Evolutionary conservation across 2,113 vertebrate species (phyloP).

Genomic region (Seriola dumerili): DNA sequence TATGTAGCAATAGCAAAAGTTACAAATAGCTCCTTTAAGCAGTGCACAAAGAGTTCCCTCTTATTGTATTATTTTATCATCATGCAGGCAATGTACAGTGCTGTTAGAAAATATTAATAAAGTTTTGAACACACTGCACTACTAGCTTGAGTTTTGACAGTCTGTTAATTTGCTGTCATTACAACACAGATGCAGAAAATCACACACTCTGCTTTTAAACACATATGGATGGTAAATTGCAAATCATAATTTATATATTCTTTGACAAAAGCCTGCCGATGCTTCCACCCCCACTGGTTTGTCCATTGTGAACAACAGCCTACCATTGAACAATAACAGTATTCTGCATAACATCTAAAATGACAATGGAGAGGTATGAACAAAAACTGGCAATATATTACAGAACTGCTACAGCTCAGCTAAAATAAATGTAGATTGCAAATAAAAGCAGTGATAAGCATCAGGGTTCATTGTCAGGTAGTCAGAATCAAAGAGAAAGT

Average conservation of each 20-base stretch:
- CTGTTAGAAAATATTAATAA: background rate
- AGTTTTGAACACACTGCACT: background rate
- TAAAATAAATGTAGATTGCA: background rate
- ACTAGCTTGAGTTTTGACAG: background rate
- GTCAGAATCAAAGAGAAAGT: conserved; percentile 4
- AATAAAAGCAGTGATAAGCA: background rate
- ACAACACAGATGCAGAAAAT: background rate
- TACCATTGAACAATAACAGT: too few relatives aligned
- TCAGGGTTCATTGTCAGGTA: background rate
- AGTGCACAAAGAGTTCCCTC: background rate
- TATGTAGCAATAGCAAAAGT: too few relatives aligned
- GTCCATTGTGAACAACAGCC: too few relatives aligned
- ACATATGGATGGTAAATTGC: background rate
- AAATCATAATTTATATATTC: background rate
- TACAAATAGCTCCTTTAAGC: too few relatives aligned
- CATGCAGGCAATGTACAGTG: background rate
- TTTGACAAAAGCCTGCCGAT: background rate
- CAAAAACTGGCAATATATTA: background rate
- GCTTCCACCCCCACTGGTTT: too few relatives aligned
- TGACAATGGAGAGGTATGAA: background rate
- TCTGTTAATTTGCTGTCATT: too few relatives aligned
- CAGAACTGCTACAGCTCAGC: background rate
- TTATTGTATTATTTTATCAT: background rate
- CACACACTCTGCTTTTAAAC: background rate
- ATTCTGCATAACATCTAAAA: background rate